These are phyloP conservation scores for Glossophaga mutica DNA, from an alignment of 2,797 vertebrate species.

Conservation along the genomic window DNA sequence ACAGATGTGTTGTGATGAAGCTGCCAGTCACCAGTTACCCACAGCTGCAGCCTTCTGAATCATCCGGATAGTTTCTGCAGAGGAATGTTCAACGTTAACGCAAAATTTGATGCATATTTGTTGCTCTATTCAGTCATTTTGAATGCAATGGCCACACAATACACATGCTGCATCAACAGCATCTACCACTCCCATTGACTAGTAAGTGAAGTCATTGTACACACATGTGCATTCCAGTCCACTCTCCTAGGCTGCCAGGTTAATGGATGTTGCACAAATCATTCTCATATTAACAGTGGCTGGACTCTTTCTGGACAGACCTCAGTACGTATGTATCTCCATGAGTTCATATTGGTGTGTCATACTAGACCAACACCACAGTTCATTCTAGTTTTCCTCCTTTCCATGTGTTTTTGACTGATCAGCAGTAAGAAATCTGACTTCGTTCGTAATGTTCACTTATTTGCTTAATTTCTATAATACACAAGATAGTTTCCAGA, in stretches of 20 bases:
- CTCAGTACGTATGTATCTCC: neutral
- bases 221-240: neutral
- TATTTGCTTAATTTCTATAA: conserved; percentile 3
- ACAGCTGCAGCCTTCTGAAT: neutral
- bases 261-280: neutral
- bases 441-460: neutral
- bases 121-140: neutral
- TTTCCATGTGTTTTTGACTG: neutral
- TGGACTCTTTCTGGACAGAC: neutral
- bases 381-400: neutral
- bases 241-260: neutral
- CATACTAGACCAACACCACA: neutral
- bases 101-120: neutral
- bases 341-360: neutral
- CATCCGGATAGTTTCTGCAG: neutral
- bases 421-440: neutral
- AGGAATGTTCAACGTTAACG: neutral
- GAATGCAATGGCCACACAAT: neutral
- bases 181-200: neutral
- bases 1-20: neutral
- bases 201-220: neutral
- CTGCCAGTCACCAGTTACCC: neutral
- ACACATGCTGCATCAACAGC: neutral
- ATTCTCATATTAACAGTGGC: neutral
- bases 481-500: neutral